phyloP scores from a whole-genome alignment of 2,797 vertebrate genomes.

The Rhinatrema bivittatum region DNA sequence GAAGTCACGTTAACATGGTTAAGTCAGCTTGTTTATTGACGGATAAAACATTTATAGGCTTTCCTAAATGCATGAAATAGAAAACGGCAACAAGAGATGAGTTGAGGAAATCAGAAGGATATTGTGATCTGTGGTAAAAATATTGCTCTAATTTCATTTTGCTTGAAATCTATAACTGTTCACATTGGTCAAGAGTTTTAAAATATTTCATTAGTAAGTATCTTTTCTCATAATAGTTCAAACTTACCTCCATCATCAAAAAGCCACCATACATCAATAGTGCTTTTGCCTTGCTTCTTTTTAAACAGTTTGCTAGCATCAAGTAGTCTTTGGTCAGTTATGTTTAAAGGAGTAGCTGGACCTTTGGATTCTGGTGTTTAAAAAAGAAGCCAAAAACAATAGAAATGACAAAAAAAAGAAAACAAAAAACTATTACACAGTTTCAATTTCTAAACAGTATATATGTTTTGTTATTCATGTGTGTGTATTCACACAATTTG shows the following conservation, averaged over 20 bases:
- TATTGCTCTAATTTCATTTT: no score
- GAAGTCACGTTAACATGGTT: no score
- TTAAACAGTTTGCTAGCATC: constrained; percentile 86
- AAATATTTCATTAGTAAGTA: no score
- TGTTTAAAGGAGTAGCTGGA: constrained; percentile 60
- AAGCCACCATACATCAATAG: constrained; percentile 96
- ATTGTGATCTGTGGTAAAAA: no score
- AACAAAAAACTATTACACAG: background rate
- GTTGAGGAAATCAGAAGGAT: no score
- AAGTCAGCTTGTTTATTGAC: no score
- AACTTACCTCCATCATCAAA: constrained; percentile 91
- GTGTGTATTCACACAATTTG: background rate
- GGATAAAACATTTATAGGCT: no score
- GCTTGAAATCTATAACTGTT: no score
- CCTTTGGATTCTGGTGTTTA: constrained; percentile 65
- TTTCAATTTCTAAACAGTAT: background rate
- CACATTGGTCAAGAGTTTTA: no score
- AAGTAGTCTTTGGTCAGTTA: constrained; percentile 79
- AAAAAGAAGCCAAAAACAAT: constrained; percentile 6
- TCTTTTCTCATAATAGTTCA: no score
- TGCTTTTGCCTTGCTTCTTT: constrained; percentile 92
- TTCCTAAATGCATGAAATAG: no score
- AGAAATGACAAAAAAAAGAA: background rate
- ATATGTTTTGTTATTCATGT: background rate
- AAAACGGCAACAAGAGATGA: no score